Evolutionary conservation across 2,797 vertebrate species (phyloP).

Genomic region (Gallinago solitaria): DNA sequence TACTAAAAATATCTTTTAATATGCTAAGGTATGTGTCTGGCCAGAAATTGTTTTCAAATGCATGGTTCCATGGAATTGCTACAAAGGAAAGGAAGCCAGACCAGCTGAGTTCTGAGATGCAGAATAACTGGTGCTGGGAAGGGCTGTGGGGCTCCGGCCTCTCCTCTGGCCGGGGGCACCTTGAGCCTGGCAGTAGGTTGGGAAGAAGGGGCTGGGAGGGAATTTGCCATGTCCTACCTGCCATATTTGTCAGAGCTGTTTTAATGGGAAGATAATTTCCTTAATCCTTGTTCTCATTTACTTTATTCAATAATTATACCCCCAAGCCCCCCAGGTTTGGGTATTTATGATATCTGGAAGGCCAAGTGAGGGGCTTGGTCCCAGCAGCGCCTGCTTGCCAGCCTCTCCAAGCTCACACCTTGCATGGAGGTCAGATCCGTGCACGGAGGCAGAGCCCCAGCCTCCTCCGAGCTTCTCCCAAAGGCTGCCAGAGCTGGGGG

Average conservation of each 20-base stretch:
- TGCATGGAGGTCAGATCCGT: accelerated
- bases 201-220: not conserved
- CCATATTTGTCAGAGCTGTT: not conserved
- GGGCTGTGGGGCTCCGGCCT: not conserved
- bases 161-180: not conserved
- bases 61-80: not conserved
- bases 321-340: accelerated
- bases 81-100: not conserved
- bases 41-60: constrained; percentile 19
- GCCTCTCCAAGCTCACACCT: not conserved
- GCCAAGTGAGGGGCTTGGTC: not conserved
- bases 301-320: not conserved
- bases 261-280: not conserved
- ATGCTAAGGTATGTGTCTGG: not conserved
- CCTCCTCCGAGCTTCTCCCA: not conserved
- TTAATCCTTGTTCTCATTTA: not conserved
- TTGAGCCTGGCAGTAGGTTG: not conserved
- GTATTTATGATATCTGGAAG: not conserved
- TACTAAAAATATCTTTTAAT: constrained; percentile 44
- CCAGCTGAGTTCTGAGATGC: accelerated
- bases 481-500: not conserved
- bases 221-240: not conserved
- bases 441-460: not conserved
- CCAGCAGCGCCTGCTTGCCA: not conserved
- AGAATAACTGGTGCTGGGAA: not conserved